Conservation (phyloP, 2,797 vertebrate genomes). For the Tragelaphus oryx region DNA sequence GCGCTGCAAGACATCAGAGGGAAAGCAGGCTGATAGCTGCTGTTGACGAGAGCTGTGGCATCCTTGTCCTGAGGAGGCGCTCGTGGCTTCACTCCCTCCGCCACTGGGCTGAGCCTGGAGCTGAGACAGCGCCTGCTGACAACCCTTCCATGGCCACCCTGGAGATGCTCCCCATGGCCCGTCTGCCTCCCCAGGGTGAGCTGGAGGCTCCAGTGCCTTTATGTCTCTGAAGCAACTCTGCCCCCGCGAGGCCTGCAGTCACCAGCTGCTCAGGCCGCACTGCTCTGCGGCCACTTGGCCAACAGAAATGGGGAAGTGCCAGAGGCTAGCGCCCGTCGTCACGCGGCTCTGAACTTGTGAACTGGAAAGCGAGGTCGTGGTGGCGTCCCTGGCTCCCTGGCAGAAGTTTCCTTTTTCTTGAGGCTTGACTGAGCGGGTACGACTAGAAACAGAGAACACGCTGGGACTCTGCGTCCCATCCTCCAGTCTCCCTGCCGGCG, state of each 20-base stretch:
- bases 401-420: background rate
- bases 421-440: background rate
- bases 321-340: background rate
- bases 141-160: background rate
- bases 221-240: background rate
- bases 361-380: background rate
- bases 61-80: background rate
- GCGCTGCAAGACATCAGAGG: background rate
- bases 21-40: fast-evolving
- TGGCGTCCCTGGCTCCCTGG: background rate
- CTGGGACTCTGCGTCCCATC: background rate
- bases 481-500: background rate
- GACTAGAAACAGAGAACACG: background rate
- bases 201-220: background rate
- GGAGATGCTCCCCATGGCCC: background rate
- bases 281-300: background rate
- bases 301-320: background rate
- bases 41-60: background rate
- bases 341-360: background rate
- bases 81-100: background rate
- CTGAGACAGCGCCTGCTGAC: background rate
- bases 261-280: background rate
- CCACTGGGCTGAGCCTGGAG: background rate
- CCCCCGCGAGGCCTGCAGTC: no score
- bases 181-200: background rate